Conservation (phyloP, 2,888 invertebrate genomes). For the Diogma glabrata region DNA sequence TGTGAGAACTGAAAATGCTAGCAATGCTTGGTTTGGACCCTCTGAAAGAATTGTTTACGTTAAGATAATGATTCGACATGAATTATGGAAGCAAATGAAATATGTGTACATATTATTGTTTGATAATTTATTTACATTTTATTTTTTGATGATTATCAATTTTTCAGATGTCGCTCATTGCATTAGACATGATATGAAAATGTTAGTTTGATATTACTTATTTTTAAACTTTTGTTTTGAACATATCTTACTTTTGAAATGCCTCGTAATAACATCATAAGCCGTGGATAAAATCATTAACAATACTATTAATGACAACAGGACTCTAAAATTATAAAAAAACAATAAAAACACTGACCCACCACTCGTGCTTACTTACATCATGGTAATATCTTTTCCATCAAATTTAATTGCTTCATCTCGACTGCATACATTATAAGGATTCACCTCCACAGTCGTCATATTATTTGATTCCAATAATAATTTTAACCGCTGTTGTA, state of each 20-base stretch:
- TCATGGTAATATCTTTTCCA: neutral
- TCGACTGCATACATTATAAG: neutral
- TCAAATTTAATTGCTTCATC: neutral
- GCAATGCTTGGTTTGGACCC: neutral
- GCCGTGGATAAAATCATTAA: neutral
- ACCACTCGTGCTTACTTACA: neutral
- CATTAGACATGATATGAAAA: too few species aligned
- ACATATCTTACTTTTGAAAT: neutral
- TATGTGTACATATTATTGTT: too few species aligned
- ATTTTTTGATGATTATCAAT: too few species aligned
- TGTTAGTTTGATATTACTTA: neutral
- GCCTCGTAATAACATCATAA: neutral
- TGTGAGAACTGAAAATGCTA: constrained; percentile 23
- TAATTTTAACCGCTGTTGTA: neutral
- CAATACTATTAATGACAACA: neutral
- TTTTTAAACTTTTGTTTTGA: neutral
- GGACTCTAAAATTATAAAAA: neutral
- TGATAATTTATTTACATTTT: neutral
- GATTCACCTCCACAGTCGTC: neutral
- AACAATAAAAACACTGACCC: neutral
- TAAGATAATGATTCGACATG: neutral
- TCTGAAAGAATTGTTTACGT: neutral
- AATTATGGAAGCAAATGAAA: too few species aligned
- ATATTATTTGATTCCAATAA: neutral
- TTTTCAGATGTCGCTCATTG: too few species aligned